phyloP scores from a whole-genome alignment of 2,888 invertebrate species.

The Lithophane semibrunnea region DNA sequence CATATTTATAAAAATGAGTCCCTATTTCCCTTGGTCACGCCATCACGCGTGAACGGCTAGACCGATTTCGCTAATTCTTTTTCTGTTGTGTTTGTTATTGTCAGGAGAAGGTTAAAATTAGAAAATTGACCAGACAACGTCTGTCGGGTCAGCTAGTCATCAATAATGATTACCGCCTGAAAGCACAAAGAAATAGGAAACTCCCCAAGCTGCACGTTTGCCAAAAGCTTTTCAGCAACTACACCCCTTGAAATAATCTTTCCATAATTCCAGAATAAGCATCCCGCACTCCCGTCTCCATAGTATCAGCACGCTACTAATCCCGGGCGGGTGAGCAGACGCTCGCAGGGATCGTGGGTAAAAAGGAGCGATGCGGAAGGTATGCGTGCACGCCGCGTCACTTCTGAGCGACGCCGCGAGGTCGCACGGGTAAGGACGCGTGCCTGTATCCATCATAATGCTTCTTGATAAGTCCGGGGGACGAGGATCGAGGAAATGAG shows the following conservation, averaged over 20 bases:
- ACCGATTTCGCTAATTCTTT: too few relatives aligned
- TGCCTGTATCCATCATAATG: conserved; percentile 51
- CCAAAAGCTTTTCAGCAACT: not conserved
- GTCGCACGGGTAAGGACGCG: conserved; percentile 35
- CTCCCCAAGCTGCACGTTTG: not conserved
- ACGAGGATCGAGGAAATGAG: not conserved
- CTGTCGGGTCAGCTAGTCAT: too few relatives aligned
- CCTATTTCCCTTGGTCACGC: too few relatives aligned
- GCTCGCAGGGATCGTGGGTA: conserved; percentile 54
- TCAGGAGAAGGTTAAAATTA: too few relatives aligned
- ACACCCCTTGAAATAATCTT: not conserved
- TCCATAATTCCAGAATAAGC: conserved; percentile 42
- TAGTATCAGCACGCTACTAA: conserved; percentile 35
- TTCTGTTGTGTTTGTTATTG: too few relatives aligned
- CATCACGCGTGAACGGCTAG: too few relatives aligned
- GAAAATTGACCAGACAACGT: too few relatives aligned
- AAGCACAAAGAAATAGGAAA: not conserved
- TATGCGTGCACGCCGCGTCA: conserved; percentile 40
- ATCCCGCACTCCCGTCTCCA: too few relatives aligned
- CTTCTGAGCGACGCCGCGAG: conserved; percentile 47
- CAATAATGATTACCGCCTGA: not conserved
- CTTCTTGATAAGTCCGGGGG: conserved; percentile 16
- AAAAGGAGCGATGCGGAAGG: conserved; percentile 62
- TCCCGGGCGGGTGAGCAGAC: conserved; percentile 50
- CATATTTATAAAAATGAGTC: too few relatives aligned